phyloP scores from a whole-genome alignment of 2,113 vertebrate genomes.

The Ardeotis arabs region DNA sequence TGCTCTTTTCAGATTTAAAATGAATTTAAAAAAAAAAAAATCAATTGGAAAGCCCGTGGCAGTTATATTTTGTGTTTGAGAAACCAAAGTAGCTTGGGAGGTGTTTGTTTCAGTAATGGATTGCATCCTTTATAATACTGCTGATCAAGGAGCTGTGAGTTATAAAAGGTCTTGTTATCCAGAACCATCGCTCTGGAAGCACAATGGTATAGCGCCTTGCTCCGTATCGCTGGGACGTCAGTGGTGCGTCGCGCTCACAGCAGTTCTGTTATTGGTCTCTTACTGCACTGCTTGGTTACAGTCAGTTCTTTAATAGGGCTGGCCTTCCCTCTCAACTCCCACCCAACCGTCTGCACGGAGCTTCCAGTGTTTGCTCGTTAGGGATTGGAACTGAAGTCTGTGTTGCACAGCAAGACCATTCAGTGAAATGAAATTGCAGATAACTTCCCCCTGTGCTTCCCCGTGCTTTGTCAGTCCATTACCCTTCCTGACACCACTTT shows the following conservation, averaged over 20 bases:
- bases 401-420: background rate
- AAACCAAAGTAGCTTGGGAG: background rate
- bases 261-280: background rate
- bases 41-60: background rate
- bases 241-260: fast-evolving
- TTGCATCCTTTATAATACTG: background rate
- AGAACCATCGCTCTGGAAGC: background rate
- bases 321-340: background rate
- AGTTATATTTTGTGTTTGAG: background rate
- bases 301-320: background rate
- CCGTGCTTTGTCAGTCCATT: background rate
- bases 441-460: background rate
- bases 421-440: background rate
- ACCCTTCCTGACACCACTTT: background rate
- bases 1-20: background rate
- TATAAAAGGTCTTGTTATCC: background rate
- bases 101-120: background rate
- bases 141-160: background rate
- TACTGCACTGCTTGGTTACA: background rate
- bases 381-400: background rate
- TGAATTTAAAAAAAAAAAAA: background rate
- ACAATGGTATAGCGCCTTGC: fast-evolving
- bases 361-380: background rate
- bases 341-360: background rate
- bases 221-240: background rate